Base-by-base conservation (phyloP, 2,113 vertebrate species). In the Turdus rufiventris region DNA sequence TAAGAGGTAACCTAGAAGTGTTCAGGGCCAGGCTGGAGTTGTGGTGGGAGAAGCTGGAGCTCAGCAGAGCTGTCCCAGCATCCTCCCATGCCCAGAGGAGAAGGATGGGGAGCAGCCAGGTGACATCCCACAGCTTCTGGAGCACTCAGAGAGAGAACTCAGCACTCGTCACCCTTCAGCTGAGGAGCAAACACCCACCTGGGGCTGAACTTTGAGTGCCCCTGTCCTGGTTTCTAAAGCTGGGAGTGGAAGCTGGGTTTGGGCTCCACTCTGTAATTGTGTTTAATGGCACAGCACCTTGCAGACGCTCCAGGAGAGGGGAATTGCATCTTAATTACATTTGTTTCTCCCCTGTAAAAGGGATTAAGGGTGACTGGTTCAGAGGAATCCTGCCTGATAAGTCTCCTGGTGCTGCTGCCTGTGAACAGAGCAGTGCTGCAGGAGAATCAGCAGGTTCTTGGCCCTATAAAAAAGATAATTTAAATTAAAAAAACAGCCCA, bases 341-440 rank as follows among this genome's bases (percentile, higher is more conserved):
- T 75, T 72, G 11, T 89, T 89, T 93, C 94, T 93, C 53, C 68
- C 36, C 61, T 88, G 17, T 38, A 20, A 75, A 89, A 87, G 26
- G 57, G 85, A 89, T 95, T 81, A 91, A 82, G 34, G 53, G 48
- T 75, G 81, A 34, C 28, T 85, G 76, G 53, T 45, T 79, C 43
- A 40, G 70, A 96, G 74, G 70, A 94, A 91, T 91, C 88, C 66
- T 72, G 57, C 57, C 57, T 72, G 65, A 89, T 89, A 93, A 72
- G 5, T 63, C 14, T 89, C 51, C 48, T 14, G 47, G 43, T 81
- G 65, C 29, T 91, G 15, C 54, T 86, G 2, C 2, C 21, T 82
- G 89, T 45, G 65, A 85, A 51, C 48, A 57, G 21, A 81, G 53
- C 40, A 12, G 0, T 54, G 68, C 75, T 57, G 71, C 66, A 19